Percentiles rank a stretch among this genome's conserved stretches.
phyloP scores from a whole-genome alignment of 2,888 invertebrate genomes.

The Terebella lapidaria region DNA sequence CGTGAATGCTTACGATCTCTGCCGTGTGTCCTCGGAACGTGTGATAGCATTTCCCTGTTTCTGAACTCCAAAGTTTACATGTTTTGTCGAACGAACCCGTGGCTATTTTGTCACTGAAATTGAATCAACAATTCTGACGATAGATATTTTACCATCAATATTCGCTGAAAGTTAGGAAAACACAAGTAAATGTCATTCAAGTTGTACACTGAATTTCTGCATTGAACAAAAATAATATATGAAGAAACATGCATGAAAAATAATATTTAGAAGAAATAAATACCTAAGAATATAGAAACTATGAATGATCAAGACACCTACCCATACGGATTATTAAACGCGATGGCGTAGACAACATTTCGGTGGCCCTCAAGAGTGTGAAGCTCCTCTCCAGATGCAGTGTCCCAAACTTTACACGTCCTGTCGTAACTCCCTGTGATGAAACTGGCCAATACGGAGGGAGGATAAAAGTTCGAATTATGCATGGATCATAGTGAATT shows the following conservation, averaged over 20 bases:
- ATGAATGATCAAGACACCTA: conserved; percentile 52
- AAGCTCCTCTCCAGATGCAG: conserved; percentile 66
- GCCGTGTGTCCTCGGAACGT: conserved; percentile 52
- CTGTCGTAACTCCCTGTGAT: conserved; percentile 79
- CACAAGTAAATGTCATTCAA: too few relatives aligned
- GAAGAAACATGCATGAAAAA: too few relatives aligned
- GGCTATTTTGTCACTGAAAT: conserved; percentile 52
- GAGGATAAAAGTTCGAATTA: background rate
- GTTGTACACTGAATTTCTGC: too few relatives aligned
- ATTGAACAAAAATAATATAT: too few relatives aligned
- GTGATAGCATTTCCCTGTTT: conserved; percentile 52
- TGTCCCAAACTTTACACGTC: conserved; percentile 76
- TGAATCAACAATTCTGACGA: too few relatives aligned
- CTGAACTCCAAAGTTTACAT: conserved; percentile 51
- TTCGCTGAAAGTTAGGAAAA: too few relatives aligned
- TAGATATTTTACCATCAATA: too few relatives aligned
- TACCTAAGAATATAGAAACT: too few relatives aligned
- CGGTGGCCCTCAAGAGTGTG: conserved; percentile 69
- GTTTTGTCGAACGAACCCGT: conserved; percentile 55
- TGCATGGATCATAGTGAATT: background rate
- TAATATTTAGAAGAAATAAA: too few relatives aligned
- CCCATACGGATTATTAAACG: conserved; percentile 71
- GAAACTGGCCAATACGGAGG: conserved; percentile 59
- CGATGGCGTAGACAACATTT: conserved; percentile 76
- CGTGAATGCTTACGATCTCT: conserved; percentile 49